These are phyloP conservation scores for Sarcophaga bullata DNA, from an alignment of 1,140 invertebrate species.

Conservation along the genomic window DNA sequence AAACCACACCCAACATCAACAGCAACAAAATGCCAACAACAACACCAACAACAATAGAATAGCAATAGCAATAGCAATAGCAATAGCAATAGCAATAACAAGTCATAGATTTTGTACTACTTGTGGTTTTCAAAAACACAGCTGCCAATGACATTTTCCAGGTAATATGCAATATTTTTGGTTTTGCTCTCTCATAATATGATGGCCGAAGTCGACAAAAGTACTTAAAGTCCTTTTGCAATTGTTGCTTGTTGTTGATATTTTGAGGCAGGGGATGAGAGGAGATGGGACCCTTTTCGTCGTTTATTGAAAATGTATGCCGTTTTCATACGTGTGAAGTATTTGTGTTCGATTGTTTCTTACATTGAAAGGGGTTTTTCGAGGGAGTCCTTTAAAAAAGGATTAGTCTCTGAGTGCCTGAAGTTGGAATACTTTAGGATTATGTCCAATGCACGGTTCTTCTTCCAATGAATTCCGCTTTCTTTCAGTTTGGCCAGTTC, in stretches of 20 bases:
- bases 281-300: not conserved
- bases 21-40: not conserved
- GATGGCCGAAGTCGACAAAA: conserved; percentile 15
- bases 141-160: conserved; percentile 25
- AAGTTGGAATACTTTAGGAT: no score
- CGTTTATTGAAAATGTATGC: no score
- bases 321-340: no score
- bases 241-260: not conserved
- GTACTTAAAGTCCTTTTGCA: not conserved
- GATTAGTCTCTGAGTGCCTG: no score
- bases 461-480: no score
- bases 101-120: conserved; percentile 21
- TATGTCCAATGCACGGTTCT: no score
- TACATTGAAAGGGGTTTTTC: no score
- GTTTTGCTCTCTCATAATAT: conserved; percentile 6
- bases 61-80: no score
- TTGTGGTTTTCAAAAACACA: conserved; percentile 26
- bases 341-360: no score
- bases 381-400: no score
- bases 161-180: conserved; percentile 21
- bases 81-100: not conserved
- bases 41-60: not conserved
- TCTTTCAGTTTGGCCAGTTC: no score
- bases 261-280: not conserved
- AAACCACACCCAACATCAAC: no score